Conservation (phyloP, 2,888 invertebrate species). For the Ochropacha duplaris region DNA sequence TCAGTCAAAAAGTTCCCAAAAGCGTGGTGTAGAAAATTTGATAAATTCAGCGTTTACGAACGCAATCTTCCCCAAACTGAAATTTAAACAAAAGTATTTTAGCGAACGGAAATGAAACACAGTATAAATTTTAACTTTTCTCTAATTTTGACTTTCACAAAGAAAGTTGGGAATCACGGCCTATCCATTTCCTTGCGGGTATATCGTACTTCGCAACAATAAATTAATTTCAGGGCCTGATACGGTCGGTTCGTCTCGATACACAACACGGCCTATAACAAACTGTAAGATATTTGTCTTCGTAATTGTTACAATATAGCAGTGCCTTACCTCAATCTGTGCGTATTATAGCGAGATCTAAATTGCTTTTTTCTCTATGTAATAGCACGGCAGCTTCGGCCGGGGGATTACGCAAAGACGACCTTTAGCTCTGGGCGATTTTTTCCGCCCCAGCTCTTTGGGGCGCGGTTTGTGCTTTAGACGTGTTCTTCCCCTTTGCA, state of each 20-base stretch:
- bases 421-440: conserved; percentile 59
- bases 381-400: conserved; percentile 34
- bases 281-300: conserved; percentile 23
- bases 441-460: conserved; percentile 48
- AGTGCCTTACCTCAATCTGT: conserved; percentile 28
- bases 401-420: conserved; percentile 55
- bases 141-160: conserved; percentile 10
- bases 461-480: conserved; percentile 30
- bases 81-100: conserved; percentile 7
- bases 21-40: neutral
- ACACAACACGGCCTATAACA: conserved; percentile 8
- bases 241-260: conserved; percentile 4
- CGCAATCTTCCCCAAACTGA: conserved; percentile 3
- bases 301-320: conserved; percentile 35
- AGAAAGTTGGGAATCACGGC: conserved; percentile 10
- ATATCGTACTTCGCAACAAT: conserved; percentile 9
- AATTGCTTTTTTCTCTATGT: conserved; percentile 56
- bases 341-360: conserved; percentile 40
- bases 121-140: conserved; percentile 13
- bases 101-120: conserved; percentile 10
- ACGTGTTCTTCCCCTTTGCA: conserved; percentile 40
- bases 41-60: conserved; percentile 1
- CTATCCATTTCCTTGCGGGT: conserved; percentile 1
- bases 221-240: conserved; percentile 9
- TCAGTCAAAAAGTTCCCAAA: neutral